Evolutionary conservation across 2,888 invertebrate genomes (phyloP).

Genomic region (Clitarchus hookeri): DNA sequence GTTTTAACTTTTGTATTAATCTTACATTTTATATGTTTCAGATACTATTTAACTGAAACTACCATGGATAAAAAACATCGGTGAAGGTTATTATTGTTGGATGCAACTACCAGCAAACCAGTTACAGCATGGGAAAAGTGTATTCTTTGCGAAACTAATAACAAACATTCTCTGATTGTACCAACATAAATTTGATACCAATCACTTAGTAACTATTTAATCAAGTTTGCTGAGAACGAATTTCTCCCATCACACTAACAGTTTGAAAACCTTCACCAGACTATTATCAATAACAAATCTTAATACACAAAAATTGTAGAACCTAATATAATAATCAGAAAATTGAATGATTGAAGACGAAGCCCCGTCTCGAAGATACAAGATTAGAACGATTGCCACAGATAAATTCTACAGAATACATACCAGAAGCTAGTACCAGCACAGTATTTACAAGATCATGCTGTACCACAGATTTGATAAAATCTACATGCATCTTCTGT

Average conservation of each 20-base stretch:
- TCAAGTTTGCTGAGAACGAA: conserved; percentile 10
- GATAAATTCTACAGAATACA: neutral
- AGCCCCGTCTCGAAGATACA: neutral
- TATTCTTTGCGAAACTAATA: neutral
- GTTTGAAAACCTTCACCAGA: neutral
- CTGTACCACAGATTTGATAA: neutral
- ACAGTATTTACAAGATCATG: conserved; percentile 2
- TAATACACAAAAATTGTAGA: conserved; percentile 17
- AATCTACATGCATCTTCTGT: neutral
- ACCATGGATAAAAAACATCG: too few relatives aligned
- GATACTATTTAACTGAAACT: too few relatives aligned
- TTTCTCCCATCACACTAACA: neutral
- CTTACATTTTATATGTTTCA: too few relatives aligned
- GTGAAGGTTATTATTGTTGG: neutral
- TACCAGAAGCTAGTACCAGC: neutral
- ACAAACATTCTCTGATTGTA: neutral
- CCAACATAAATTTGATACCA: neutral
- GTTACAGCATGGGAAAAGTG: neutral
- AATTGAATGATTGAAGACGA: neutral
- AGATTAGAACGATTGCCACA: neutral
- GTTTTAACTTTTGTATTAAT: too few relatives aligned
- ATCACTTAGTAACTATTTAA: neutral
- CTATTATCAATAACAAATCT: neutral
- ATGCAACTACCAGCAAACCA: neutral
- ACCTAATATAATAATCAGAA: neutral